Evolutionary conservation across 2,113 vertebrate species (phyloP), one percentile per base, ranked within the genome.

Genomic region (Anhinga anhinga): DNA sequence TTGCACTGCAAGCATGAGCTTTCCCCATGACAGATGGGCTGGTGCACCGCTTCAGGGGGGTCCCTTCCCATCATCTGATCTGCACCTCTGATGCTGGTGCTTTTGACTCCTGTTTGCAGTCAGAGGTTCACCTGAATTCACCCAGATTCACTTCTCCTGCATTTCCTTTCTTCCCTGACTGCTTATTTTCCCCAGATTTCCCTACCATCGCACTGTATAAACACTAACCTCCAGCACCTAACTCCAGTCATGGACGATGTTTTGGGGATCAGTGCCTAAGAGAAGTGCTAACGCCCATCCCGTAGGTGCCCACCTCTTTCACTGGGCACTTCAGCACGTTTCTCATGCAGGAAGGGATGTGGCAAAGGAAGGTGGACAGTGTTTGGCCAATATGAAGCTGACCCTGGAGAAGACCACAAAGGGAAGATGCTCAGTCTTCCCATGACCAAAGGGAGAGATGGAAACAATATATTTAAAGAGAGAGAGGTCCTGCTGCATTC

Each of bases 241-340:
- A 18, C 16, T 59, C 29, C 1, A 2, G 4, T 26, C 45, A 47
- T 2, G 12, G 58, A 27, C 0, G 0, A 22, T 34, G 20, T 45
- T 82, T 74, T 59, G 30, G 52, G 30, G 45, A 58, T 23, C 34
- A 56, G n/a, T 9, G 5, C 38, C 21, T 11, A 25, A 59, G 27
- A 32, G 10, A n/a, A 8, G 10, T 21, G 14, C 32, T 59, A 40
- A 14, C 15, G 29, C 12, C 66, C 17, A 55, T n/a, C n/a, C 47
- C 4, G 2, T 16, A 58, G 26, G 30, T 77, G 30, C 34, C 62
- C 42, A 36, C 15, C 7, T 82, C 74, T 88, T 71, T 38, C 56
- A 34, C 17, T 45, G 78, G 25, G 17, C n/a, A 11, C 65, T n/a
- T 62, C 29, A 55, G 29, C 32, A 67, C 52, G 30, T 85, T 90